Conservation (phyloP, 2,113 vertebrate species). For the Heliornis fulica region DNA sequence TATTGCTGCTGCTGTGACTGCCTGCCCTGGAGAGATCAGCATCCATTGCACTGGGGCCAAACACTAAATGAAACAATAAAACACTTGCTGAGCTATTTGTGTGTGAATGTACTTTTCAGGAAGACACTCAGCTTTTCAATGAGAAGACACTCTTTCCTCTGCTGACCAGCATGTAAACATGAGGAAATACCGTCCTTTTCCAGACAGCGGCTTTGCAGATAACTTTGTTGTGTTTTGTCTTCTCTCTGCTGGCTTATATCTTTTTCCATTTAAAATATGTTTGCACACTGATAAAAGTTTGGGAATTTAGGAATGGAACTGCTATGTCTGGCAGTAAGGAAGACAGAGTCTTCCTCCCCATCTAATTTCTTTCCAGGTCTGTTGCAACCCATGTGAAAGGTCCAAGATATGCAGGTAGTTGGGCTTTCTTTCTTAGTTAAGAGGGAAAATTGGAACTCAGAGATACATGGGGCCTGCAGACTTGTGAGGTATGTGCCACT, state of each 20-base stretch:
- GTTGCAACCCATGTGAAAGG: not conserved
- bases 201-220: not conserved
- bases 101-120: not conserved
- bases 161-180: not conserved
- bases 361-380: not conserved
- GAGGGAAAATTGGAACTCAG: not conserved
- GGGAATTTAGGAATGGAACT: not conserved
- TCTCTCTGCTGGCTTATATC: not conserved
- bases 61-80: not conserved
- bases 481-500: not conserved
- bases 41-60: not conserved
- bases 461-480: not conserved
- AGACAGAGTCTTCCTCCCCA: not conserved
- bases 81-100: not conserved
- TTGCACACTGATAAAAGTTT: not conserved
- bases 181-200: not conserved
- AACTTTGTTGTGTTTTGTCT: not conserved
- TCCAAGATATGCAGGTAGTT: not conserved
- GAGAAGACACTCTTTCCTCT: not conserved
- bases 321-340: not conserved
- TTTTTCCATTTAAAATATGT: not conserved
- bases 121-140: not conserved
- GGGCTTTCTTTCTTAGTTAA: not conserved
- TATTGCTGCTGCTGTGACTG: not conserved
- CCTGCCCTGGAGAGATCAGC: not conserved